These are phyloP conservation scores for Sorex araneus DNA, from an alignment of 2,113 vertebrate species.

Conservation along the genomic window DNA sequence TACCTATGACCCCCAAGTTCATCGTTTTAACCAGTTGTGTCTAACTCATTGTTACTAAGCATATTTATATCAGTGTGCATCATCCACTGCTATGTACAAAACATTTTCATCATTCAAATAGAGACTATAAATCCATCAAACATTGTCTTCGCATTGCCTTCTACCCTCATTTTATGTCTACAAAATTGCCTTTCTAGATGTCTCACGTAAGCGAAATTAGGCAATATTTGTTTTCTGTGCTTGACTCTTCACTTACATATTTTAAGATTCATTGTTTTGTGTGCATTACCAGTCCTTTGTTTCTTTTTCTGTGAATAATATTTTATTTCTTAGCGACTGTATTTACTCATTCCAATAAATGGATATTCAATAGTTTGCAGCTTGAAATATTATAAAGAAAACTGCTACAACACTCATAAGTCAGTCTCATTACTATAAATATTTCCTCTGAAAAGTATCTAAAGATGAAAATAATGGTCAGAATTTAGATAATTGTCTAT, in stretches of 20 bases:
- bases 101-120: neutral
- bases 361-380: neutral
- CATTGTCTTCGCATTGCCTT: neutral
- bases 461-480: neutral
- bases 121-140: neutral
- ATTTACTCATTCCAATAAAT: neutral
- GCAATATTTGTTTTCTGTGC: neutral
- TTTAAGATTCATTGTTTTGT: neutral
- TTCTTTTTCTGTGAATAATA: neutral
- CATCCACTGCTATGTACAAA: neutral
- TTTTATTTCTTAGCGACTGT: neutral
- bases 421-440: neutral
- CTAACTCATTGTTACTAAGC: neutral
- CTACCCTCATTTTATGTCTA: neutral
- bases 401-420: neutral
- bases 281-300: neutral
- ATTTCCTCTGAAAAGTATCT: neutral
- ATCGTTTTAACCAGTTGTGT: too few species aligned
- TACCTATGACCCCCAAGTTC: too few species aligned
- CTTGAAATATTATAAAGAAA: neutral
- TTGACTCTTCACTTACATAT: neutral
- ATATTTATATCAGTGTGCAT: neutral
- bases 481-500: neutral
- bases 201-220: neutral
- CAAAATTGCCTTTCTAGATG: neutral